Evolutionary conservation across 2,113 vertebrate species (phyloP).

Genomic region (Mus spicilegus): DNA sequence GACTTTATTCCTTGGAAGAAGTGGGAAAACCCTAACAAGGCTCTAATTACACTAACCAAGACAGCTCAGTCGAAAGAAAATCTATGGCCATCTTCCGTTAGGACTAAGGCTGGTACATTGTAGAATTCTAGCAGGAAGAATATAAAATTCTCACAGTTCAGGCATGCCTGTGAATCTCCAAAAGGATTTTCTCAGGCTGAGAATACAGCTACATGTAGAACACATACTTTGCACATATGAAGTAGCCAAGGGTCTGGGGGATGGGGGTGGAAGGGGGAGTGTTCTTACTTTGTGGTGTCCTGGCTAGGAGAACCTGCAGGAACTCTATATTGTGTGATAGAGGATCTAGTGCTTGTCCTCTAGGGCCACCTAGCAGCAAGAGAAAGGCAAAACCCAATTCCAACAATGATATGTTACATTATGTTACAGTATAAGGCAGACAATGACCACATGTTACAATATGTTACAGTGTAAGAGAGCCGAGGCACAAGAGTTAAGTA

Average conservation of each 20-base stretch:
- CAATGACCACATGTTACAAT: background rate
- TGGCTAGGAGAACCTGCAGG: background rate
- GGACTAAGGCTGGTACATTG: background rate
- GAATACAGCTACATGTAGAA: background rate
- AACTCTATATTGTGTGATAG: background rate
- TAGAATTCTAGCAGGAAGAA: background rate
- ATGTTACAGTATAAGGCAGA: background rate
- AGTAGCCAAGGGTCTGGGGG: too few species aligned
- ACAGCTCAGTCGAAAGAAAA: background rate
- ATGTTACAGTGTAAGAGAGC: background rate
- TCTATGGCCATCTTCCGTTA: background rate
- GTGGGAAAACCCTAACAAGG: background rate
- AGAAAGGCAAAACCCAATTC: background rate
- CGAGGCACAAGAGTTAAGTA: background rate
- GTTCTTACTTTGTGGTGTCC: background rate
- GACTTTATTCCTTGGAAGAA: background rate
- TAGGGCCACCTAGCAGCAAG: slow-evolving; percentile 62
- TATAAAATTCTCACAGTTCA: background rate
- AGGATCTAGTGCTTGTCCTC: background rate
- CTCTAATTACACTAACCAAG: background rate
- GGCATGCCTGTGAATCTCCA: background rate
- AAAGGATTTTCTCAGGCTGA: background rate
- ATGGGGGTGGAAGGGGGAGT: background rate
- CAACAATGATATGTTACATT: background rate
- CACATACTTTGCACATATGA: background rate